phyloP scores from a whole-genome alignment of 2,888 invertebrate genomes.

The Sphaerophoria taeniata region DNA sequence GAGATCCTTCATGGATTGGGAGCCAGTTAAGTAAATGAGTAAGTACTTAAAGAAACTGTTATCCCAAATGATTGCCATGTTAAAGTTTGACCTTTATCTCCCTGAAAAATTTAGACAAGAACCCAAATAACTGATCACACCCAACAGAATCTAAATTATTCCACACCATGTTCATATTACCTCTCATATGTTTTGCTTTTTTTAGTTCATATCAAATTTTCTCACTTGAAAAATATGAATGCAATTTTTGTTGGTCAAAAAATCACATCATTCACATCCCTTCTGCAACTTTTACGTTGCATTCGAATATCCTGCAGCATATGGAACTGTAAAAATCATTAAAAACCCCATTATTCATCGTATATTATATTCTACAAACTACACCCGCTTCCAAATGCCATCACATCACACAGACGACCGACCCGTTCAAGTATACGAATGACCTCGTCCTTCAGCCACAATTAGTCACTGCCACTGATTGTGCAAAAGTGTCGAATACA shows the following conservation, averaged over 20 bases:
- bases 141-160: neutral
- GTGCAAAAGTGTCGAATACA: constrained; percentile 59
- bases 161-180: neutral
- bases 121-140: constrained; percentile 2
- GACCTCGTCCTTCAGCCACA: constrained; percentile 63
- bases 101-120: neutral
- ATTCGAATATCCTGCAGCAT: constrained; percentile 16
- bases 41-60: too few relatives aligned
- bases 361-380: neutral
- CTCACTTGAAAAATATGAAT: neutral
- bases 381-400: too few relatives aligned
- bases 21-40: too few relatives aligned
- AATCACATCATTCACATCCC: neutral
- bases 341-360: constrained; percentile 45
- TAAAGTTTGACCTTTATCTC: neutral
- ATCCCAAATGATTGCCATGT: too few relatives aligned
- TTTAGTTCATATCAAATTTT: neutral
- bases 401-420: neutral
- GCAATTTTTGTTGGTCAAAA: neutral
- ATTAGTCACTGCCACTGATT: constrained; percentile 66
- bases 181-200: neutral
- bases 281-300: neutral
- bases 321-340: constrained; percentile 38
- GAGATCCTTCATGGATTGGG: too few relatives aligned
- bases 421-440: neutral